These are phyloP conservation scores for Lepeophtheirus salmonis DNA, from an alignment of 1,140 invertebrate genomes.

Conservation along the genomic window DNA sequence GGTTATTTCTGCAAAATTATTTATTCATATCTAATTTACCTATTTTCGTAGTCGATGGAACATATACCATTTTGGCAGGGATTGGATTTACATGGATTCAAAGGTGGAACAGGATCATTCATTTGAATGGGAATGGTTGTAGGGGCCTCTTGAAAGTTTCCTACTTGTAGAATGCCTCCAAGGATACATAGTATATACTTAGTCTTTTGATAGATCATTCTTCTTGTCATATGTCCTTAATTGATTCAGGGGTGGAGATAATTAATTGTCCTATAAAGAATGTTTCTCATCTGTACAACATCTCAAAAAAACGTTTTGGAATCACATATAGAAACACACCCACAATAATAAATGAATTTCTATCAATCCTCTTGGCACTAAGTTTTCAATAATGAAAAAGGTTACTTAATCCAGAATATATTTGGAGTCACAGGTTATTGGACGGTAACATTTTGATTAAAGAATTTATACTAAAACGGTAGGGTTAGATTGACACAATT, in stretches of 20 bases:
- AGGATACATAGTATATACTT: neutral
- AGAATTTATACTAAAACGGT: neutral
- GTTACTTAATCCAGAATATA: no score
- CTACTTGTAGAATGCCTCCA: neutral
- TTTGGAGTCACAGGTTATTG: neutral
- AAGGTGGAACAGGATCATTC: neutral
- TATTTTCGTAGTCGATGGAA: conserved; percentile 41
- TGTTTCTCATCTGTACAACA: no score
- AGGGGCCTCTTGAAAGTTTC: neutral
- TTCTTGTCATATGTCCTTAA: no score
- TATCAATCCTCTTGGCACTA: neutral
- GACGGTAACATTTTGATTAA: neutral
- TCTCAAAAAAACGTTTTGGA: neutral
- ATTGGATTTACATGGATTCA: conserved; percentile 50
- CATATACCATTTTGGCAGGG: conserved; percentile 74
- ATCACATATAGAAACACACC: no score
- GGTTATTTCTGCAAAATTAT: no score
- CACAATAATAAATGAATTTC: neutral
- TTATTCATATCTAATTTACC: no score
- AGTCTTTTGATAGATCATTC: neutral
- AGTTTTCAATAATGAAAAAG: neutral
- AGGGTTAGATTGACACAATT: neutral
- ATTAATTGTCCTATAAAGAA: no score
- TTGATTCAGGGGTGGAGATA: no score
- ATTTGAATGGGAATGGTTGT: neutral